These are phyloP conservation scores for Formica exsecta DNA, from an alignment of 1,140 invertebrate genomes.

Conservation along the genomic window DNA sequence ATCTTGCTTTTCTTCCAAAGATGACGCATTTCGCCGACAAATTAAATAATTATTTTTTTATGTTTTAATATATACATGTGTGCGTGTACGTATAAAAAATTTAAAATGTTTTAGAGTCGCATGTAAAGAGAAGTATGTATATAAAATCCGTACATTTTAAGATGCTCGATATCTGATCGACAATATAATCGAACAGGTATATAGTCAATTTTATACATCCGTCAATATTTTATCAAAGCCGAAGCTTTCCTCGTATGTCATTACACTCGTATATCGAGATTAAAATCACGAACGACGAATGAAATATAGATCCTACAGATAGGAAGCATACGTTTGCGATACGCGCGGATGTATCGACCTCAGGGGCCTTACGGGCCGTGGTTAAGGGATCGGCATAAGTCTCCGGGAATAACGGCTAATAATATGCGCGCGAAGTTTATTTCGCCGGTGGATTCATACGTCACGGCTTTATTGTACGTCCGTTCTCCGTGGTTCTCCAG, in stretches of 20 bases:
- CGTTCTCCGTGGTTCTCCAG: conserved; percentile 50
- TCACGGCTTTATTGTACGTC: conserved; percentile 79
- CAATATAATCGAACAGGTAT: neutral
- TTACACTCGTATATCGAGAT: conserved; percentile 13
- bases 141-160: neutral
- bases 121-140: neutral
- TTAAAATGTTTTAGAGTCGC: too few species aligned
- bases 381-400: conserved; percentile 71
- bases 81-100: neutral
- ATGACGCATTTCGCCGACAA: neutral
- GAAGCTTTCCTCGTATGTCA: conserved; percentile 25
- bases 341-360: conserved; percentile 54
- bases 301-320: conserved; percentile 14
- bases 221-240: conserved; percentile 22
- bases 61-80: neutral
- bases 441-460: conserved; percentile 82
- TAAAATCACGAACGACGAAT: conserved; percentile 34
- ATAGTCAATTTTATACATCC: neutral
- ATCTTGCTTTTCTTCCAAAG: too few species aligned
- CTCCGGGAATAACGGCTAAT: conserved; percentile 77
- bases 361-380: conserved; percentile 64
- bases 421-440: conserved; percentile 82
- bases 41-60: conserved; percentile 24
- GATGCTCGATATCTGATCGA: neutral
- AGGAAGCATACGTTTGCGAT: conserved; percentile 56